phyloP scores from a whole-genome alignment of 2,888 invertebrate species.

The Sialis lutaria region DNA sequence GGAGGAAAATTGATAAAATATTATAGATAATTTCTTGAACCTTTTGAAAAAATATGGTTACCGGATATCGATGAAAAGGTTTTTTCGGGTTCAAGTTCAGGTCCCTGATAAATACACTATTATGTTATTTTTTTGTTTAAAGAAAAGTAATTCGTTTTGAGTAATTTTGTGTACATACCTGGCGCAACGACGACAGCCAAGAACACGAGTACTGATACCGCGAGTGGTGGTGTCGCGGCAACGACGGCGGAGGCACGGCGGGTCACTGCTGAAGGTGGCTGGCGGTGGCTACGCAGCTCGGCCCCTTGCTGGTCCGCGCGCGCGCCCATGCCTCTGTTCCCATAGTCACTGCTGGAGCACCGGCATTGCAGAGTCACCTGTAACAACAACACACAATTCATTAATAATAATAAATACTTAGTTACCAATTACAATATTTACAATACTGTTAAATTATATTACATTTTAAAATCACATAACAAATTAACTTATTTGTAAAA shows the following conservation, averaged over 20 bases:
- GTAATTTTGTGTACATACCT: constrained; percentile 1
- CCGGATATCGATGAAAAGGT: no score
- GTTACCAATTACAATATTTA: no score
- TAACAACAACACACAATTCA: constrained; percentile 15
- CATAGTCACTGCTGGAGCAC: constrained; percentile 63
- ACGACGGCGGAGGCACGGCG: constrained; percentile 30
- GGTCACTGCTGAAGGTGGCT: constrained; percentile 25
- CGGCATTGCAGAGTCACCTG: constrained; percentile 55
- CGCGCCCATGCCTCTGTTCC: constrained; percentile 85
- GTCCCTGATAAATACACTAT: no score
- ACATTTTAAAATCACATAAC: no score
- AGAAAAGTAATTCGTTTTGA: constrained; percentile 2
- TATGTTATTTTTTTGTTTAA: no score
- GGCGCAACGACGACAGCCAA: constrained; percentile 15
- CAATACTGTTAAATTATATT: no score
- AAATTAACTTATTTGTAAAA: no score
- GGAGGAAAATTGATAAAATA: no score
- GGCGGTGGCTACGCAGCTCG: constrained; percentile 37
- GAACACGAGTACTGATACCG: constrained; percentile 34
- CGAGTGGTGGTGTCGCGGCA: constrained; percentile 38
- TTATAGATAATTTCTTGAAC: no score
- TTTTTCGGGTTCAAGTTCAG: no score
- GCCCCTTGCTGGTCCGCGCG: constrained; percentile 63
- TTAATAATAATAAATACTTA: background rate
- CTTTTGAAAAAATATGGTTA: no score